Percentiles rank a stretch among this genome's conserved stretches.
Conservation (phyloP, 2,113 vertebrate genomes). For the Dissostichus mawsoni region DNA sequence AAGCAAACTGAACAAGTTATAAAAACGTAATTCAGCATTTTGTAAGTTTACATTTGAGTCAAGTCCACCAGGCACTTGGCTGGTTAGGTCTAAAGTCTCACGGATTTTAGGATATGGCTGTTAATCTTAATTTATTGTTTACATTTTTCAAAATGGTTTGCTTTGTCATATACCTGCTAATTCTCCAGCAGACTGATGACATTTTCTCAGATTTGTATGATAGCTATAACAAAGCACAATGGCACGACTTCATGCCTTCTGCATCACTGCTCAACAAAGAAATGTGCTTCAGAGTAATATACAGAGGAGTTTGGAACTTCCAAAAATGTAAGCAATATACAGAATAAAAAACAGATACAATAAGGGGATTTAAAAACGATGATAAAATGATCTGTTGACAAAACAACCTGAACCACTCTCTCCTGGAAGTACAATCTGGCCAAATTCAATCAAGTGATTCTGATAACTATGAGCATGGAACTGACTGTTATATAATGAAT, state of each 20-base stretch:
- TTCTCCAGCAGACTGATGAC: not conserved
- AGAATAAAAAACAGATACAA: not conserved
- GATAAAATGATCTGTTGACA: conserved; percentile 11
- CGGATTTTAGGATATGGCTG: not conserved
- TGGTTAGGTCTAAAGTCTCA: not conserved
- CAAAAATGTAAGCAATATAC: not conserved
- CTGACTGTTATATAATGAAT: not conserved
- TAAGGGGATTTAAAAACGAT: not conserved
- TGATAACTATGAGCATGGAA: not conserved
- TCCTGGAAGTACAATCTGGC: conserved; percentile 1
- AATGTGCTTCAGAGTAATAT: not conserved
- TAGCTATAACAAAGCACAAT: not conserved
- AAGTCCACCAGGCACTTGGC: not conserved
- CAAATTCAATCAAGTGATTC: not conserved
- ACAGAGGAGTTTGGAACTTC: not conserved
- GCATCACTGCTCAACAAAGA: conserved; percentile 4
- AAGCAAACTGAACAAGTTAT: not conserved
- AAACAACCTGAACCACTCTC: not conserved
- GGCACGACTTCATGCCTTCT: not conserved
- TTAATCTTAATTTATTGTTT: not conserved
- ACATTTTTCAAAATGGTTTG: not conserved
- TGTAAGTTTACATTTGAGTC: not conserved
- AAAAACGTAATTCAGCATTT: not conserved
- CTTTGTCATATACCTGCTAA: too few species aligned
- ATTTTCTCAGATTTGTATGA: not conserved